These are phyloP conservation scores for Crotophaga sulcirostris DNA, from an alignment of 2,113 vertebrate genomes.

Conservation along the genomic window DNA sequence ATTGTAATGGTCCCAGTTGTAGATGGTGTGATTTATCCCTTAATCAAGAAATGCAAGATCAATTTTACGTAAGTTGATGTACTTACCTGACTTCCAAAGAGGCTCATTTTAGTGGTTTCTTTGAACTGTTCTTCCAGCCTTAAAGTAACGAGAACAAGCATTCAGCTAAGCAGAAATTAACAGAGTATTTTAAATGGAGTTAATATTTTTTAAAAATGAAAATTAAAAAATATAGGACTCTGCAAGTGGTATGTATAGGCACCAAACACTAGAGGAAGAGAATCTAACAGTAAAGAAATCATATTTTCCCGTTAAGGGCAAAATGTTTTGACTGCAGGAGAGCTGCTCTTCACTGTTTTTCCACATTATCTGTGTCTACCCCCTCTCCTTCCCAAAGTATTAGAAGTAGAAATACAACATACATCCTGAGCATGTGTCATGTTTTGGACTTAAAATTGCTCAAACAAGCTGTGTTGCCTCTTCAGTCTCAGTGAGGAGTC, in stretches of 20 bases:
- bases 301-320: neutral
- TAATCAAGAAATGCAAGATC: slow-evolving; percentile 88
- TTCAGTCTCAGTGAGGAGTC: neutral
- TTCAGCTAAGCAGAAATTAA: neutral
- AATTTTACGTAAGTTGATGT: slow-evolving; percentile 89
- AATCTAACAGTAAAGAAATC: neutral
- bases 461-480: neutral
- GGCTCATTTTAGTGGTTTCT: neutral
- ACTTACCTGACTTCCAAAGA: neutral
- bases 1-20: slow-evolving; percentile 88
- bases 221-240: neutral
- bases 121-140: neutral
- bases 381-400: neutral
- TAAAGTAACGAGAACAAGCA: neutral
- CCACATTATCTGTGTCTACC: rapidly evolving
- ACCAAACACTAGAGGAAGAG: neutral
- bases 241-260: neutral
- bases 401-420: neutral
- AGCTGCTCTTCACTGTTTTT: neutral
- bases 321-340: neutral
- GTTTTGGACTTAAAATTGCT: neutral
- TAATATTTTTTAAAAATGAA: neutral
- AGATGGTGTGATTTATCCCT: slow-evolving; percentile 85
- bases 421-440: neutral
- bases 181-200: neutral